A percentile compares a stretch with the other conserved stretches of the same genome.
Evolutionary conservation across 2,797 vertebrate species (phyloP).

Genomic region (Pygocentrus nattereri): DNA sequence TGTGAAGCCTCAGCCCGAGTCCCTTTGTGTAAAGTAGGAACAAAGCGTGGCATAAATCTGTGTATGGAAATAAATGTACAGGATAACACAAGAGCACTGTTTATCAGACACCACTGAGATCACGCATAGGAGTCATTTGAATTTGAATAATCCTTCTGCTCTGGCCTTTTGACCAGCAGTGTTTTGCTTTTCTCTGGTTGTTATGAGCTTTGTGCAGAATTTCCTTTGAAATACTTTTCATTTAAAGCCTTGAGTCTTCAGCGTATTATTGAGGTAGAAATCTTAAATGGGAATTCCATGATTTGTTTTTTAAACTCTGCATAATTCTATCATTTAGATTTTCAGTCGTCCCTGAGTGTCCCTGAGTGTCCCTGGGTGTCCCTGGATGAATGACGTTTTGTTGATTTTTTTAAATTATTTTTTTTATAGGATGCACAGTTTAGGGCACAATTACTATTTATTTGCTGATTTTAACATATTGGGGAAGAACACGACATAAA

Average conservation of each 20-base stretch:
- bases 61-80: constrained; percentile 2
- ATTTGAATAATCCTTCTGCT: not conserved
- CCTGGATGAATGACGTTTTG: too few relatives aligned
- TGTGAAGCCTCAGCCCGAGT: constrained; percentile 36
- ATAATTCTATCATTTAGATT: too few relatives aligned
- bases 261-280: not conserved
- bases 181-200: not conserved
- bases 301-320: too few relatives aligned
- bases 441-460: too few relatives aligned
- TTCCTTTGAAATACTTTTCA: not conserved
- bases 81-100: constrained; percentile 19
- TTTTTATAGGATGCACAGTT: too few relatives aligned
- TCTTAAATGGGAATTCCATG: too few relatives aligned
- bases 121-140: not conserved
- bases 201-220: not conserved
- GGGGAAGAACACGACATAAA: too few relatives aligned
- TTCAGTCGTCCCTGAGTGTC: too few relatives aligned
- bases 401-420: too few relatives aligned
- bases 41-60: constrained; percentile 40
- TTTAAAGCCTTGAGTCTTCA: not conserved
- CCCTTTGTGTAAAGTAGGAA: constrained; percentile 40
- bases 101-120: not conserved
- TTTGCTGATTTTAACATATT: too few relatives aligned
- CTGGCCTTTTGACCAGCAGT: not conserved
- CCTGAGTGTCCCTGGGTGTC: too few relatives aligned